phyloP scores from a whole-genome alignment of 2,113 vertebrate genomes.

The Suricata suricatta region DNA sequence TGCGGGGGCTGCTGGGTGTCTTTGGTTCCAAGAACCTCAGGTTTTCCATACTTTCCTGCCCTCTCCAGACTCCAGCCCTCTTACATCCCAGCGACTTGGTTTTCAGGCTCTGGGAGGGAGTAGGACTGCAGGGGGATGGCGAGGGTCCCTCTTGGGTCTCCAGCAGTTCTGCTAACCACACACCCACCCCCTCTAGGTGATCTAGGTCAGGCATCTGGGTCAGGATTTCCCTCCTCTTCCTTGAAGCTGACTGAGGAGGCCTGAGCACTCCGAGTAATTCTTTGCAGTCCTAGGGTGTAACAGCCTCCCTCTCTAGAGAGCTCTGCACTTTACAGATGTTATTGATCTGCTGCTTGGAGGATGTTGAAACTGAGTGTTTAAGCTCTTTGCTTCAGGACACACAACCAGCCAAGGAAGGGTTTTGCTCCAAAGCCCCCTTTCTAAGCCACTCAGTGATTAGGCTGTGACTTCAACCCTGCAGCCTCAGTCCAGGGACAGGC shows the following conservation, averaged over 20 bases:
- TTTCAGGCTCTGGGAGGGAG: neutral
- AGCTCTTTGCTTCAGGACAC: conserved; percentile 29
- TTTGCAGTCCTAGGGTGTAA: conserved; percentile 1
- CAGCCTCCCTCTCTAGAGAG: neutral
- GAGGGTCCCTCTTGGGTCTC: neutral
- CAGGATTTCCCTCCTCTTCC: neutral
- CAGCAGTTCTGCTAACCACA: too few relatives aligned
- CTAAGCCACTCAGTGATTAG: neutral
- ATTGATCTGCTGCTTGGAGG: conserved; percentile 16
- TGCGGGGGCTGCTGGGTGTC: neutral
- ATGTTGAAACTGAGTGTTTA: conserved; percentile 47
- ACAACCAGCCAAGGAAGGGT: neutral
- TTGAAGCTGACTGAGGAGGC: neutral
- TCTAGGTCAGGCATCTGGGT: neutral
- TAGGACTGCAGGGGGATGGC: neutral
- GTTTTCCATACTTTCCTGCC: neutral
- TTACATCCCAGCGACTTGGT: neutral
- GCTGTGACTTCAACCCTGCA: neutral
- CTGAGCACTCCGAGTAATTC: neutral
- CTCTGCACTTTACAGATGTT: conserved; percentile 27
- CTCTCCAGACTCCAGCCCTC: neutral
- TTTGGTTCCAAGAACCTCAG: neutral
- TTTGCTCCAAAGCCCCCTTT: neutral
- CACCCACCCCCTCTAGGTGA: neutral
- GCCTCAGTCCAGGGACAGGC: neutral